Evolutionary conservation across 2,888 invertebrate species (phyloP), one percentile per base, ranked within the genome.

Genomic region (Scelioninae gen. 2): DNA sequence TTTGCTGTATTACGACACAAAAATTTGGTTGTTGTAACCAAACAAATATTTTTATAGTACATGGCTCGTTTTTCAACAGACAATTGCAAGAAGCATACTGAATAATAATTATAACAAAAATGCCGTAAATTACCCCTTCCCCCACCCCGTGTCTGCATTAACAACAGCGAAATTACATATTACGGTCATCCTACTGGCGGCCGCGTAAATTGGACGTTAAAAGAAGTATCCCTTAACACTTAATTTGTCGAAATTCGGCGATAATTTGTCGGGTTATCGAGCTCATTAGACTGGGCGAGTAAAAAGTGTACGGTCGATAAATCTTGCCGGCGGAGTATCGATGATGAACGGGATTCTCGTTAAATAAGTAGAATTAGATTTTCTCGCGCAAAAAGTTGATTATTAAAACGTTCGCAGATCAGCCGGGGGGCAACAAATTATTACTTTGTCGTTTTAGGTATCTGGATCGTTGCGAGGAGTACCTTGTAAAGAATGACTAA

Each of bases 401-500:
- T 71, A 71, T 74, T 74, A 74, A 74, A 74, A 57, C 71, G 74
- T 70, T 70, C 67, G 70, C 61, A 65, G 74, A 74, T 74, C 71
- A 58, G 74, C 71, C 74, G 63, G 63, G 46, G 71, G 74, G 71
- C 67, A 74, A 74, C 74, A 71, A 74, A 71, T 74, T 74, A 74
- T 74, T 71, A 74, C 71, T 74, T 74, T 74, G 74, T 74, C 74
- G 74, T 74, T 74, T 74, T 63, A 67, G 63, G 71, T 74, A 71
- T 68, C 74, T 74, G 71, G 71, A 74, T 71, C 71, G 67, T 68
- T 63, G 74, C 68, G 74, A 57, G 68, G 58, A 74, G 68, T 63
- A 60, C 52, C 69, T 74, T 74, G 69, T 71, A 71, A 74, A 74
- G 74, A 67, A 74, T 74, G 74, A 74, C 70, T 73, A 73, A 73